Base-by-base conservation (phyloP, 2,797 vertebrate genomes). In the Malurus splendens region DNA sequence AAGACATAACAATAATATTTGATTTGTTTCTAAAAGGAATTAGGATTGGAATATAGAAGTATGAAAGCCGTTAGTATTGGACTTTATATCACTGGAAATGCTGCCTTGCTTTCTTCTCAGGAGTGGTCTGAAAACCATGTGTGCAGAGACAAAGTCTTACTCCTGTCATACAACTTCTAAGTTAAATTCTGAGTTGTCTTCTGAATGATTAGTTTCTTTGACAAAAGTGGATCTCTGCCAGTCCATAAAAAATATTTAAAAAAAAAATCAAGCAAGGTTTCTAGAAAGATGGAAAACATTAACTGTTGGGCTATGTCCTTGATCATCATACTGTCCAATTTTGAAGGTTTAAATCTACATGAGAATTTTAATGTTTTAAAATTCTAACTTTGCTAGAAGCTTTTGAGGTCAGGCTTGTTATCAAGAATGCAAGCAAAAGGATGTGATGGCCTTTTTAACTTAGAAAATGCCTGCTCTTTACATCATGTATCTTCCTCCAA, bases 41-140 rank as follows among this genome's bases (percentile, higher is more conserved):
- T 76, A 91, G 62, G 47, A 93, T 89, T 93, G 59, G 86, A 93
- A 89, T 76, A 92, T 19, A 92, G 57, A 96, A 94, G 60, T 48
- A 88, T 88, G 82, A 94, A 95, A 96, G 90, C 10, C 8, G 20
- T 87, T 93, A 96, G 94, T 95, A 95, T 72, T 94, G 89, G 78
- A 90, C 67, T 95, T 92, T 86, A 61, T 91, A 83, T 87, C 89
- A 81, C 67, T 91, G 76, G 90, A 94, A 94, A 89, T 91, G 78
- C 36, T 95, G 67, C 87, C 78, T 90, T 83, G 56, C 65, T 92
- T 94, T 42, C 42, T 68, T 32, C 42, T 68, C n/a, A 80, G 25
- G 30, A 33, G 3, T 33, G 4, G 23, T 45, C 50, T 56, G 87
- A 91, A 84, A 90, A 79, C 25, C 42, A 50, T 14, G 62, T 6